A percentile compares a stretch with the other conserved stretches of the same genome.
Conservation (phyloP, 2,113 vertebrate species). For the Myiozetetes cayanensis region DNA sequence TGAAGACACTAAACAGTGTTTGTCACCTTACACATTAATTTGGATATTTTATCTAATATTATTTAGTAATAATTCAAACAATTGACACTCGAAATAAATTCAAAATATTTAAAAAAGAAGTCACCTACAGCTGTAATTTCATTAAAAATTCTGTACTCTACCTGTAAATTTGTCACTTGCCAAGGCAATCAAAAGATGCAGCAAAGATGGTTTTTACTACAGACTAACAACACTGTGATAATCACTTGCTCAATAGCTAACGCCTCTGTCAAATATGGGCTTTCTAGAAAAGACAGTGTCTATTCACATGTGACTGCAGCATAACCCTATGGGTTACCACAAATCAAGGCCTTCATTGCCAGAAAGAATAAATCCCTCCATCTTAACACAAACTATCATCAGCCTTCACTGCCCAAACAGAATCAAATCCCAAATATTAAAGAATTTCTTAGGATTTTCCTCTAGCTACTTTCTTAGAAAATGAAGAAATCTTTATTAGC, state of each 20-base stretch:
- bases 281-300: background rate
- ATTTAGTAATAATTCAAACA: background rate
- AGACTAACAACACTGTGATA: background rate
- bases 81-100: background rate
- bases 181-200: background rate
- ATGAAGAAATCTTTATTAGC: background rate
- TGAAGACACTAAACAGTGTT: background rate
- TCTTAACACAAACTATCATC: background rate
- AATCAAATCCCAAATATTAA: background rate
- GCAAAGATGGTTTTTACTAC: background rate
- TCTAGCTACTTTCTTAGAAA: background rate
- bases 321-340: background rate
- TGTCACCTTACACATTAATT: background rate
- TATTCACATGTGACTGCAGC: background rate
- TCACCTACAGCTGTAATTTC: background rate
- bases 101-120: background rate
- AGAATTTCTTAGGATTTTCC: background rate
- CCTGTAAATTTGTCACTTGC: background rate
- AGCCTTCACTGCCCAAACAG: background rate
- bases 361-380: background rate
- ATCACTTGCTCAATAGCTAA: background rate
- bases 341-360: background rate
- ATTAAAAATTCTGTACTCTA: background rate
- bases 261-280: background rate
- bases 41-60: background rate